These are phyloP conservation scores for Rhodophaea formosa DNA, from an alignment of 2,888 invertebrate genomes.

Conservation along the genomic window DNA sequence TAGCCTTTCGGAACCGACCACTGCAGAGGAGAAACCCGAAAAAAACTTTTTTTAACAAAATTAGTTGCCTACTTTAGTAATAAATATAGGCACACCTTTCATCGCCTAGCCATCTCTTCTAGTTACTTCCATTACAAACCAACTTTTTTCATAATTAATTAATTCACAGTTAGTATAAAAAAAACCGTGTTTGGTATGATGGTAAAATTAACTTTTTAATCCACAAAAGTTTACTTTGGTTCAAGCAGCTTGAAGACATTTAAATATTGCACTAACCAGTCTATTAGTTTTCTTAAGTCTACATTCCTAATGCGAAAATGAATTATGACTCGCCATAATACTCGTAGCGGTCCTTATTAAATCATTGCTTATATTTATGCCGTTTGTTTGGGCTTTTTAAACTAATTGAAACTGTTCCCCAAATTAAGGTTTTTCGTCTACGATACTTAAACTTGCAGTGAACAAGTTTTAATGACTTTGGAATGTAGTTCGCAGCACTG, in stretches of 20 bases:
- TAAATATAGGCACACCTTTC: too few relatives aligned
- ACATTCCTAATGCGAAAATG: conserved; percentile 53
- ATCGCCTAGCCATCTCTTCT: too few relatives aligned
- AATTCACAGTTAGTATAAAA: too few relatives aligned
- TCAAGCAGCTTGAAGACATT: background rate
- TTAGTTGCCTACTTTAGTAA: too few relatives aligned
- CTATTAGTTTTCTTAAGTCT: background rate
- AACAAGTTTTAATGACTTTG: conserved; percentile 9
- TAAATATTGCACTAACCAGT: background rate
- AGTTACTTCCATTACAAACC: background rate
- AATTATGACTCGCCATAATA: conserved; percentile 55
- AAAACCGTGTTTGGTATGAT: too few relatives aligned
- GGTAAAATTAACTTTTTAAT: too few relatives aligned
- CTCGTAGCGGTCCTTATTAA: conserved; percentile 51
- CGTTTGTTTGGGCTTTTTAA: conserved; percentile 20
- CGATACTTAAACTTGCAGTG: background rate
- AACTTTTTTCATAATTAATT: background rate
- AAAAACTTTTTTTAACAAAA: too few relatives aligned
- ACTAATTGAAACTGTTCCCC: conserved; percentile 9
- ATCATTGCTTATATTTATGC: conserved; percentile 36
- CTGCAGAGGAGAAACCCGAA: too few relatives aligned
- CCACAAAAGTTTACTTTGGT: too few relatives aligned
- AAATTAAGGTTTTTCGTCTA: conserved; percentile 12
- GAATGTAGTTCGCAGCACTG: conserved; percentile 4
- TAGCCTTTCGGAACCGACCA: too few relatives aligned